Percentiles rank a stretch among this genome's conserved stretches.
Conservation (phyloP, 2,797 vertebrate species). For the Champsocephalus gunnari region DNA sequence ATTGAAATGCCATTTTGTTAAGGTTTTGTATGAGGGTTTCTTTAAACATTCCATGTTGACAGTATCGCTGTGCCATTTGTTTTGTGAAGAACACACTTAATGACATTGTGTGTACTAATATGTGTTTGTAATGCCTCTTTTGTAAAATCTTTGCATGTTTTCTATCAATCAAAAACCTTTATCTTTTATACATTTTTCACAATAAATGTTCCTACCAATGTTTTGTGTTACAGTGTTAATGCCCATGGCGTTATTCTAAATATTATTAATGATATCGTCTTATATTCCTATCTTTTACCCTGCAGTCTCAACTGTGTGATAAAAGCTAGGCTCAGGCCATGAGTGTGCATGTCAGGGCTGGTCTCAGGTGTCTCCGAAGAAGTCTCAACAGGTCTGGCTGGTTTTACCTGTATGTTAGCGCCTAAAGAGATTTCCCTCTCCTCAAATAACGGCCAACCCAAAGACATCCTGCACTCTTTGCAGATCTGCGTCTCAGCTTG, state of each 20-base stretch:
- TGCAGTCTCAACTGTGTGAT: neutral
- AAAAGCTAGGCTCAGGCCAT: neutral
- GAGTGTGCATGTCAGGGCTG: conserved; percentile 55
- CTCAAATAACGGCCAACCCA: conserved; percentile 33
- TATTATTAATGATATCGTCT: neutral
- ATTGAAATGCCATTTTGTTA: conserved; percentile 47
- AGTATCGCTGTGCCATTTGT: conserved; percentile 59
- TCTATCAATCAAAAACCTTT: conserved; percentile 70
- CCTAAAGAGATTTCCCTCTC: neutral
- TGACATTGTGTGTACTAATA: conserved; percentile 42
- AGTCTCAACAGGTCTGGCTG: conserved; percentile 59
- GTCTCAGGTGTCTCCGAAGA: conserved; percentile 24
- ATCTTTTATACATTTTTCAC: conserved; percentile 79
- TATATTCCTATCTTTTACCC: neutral
- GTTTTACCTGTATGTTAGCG: conserved; percentile 47
- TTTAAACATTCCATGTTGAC: conserved; percentile 68
- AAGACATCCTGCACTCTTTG: conserved; percentile 3
- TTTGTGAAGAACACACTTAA: conserved; percentile 48
- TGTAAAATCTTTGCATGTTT: conserved; percentile 71
- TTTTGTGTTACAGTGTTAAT: neutral
- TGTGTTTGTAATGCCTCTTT: conserved; percentile 58
- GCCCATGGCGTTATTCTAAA: neutral
- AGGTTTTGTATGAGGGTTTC: conserved; percentile 29
- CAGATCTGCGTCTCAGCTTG: neutral
- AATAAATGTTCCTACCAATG: conserved; percentile 79